Percentiles rank a stretch among this genome's conserved stretches.
Evolutionary conservation across 2,113 vertebrate genomes (phyloP).

Genomic region (Notothenia rossii): DNA sequence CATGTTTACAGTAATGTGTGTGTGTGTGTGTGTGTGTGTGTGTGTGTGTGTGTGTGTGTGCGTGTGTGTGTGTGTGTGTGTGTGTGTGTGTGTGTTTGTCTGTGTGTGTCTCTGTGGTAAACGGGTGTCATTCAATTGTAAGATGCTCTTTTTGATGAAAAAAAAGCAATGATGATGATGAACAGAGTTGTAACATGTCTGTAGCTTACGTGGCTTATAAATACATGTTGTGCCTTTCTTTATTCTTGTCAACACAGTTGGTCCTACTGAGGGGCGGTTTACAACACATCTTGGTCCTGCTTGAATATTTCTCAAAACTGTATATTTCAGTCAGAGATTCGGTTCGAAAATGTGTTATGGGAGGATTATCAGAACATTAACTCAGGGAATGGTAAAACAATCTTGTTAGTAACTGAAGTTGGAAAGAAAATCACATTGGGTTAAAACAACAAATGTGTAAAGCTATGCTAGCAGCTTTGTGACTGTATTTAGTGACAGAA

Average conservation of each 20-base stretch:
- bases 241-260: neutral
- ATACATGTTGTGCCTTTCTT: slow-evolving; percentile 37
- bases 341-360: neutral
- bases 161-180: slow-evolving; percentile 5
- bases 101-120: slow-evolving; percentile 2
- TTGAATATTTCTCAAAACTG: neutral
- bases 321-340: slow-evolving; percentile 18
- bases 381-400: neutral
- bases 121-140: neutral
- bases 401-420: neutral
- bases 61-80: slow-evolving; percentile 11
- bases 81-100: slow-evolving; percentile 9
- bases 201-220: slow-evolving; percentile 35
- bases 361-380: neutral
- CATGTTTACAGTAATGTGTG: slow-evolving; percentile 33
- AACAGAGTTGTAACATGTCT: slow-evolving; percentile 13
- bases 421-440: neutral
- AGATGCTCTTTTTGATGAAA: slow-evolving; percentile 10
- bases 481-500: neutral
- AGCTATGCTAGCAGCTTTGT: neutral
- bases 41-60: slow-evolving; percentile 17
- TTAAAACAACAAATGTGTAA: neutral
- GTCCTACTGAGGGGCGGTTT: neutral
- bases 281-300: neutral
- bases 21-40: slow-evolving; percentile 12